phyloP scores from a whole-genome alignment of 2,888 invertebrate species.

The Tachina lurida region DNA sequence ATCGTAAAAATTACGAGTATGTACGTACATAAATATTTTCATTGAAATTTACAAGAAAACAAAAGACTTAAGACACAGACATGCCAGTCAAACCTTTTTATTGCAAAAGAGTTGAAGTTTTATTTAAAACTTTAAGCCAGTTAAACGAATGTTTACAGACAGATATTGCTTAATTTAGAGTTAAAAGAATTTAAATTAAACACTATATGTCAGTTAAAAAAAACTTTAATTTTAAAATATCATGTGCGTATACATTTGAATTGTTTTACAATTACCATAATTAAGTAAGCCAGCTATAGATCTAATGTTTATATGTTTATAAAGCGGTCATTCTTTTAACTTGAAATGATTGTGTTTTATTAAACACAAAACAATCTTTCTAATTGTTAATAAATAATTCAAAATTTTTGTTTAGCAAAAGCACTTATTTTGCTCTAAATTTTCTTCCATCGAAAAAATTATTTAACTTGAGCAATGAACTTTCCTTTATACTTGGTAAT shows the following conservation, averaged over 20 bases:
- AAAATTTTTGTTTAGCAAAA: not conserved
- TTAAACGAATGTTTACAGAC: not conserved
- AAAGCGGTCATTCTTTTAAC: not conserved
- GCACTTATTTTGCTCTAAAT: not conserved
- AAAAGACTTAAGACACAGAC: conserved; percentile 8
- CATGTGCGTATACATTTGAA: not conserved
- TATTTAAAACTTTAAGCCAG: not conserved
- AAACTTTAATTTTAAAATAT: not conserved
- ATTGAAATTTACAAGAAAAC: not conserved
- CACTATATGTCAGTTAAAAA: too few relatives aligned
- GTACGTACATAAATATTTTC: too few relatives aligned
- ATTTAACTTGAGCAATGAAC: conserved; percentile 12
- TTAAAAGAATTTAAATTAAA: not conserved
- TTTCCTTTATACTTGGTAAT: not conserved
- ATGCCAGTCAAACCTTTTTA: not conserved
- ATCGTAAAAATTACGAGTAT: too few relatives aligned
- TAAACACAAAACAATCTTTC: conserved; percentile 22
- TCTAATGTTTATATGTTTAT: not conserved
- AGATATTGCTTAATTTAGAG: not conserved
- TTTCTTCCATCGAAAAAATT: not conserved
- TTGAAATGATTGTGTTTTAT: conserved; percentile 1
- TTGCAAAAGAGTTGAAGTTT: not conserved
- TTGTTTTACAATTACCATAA: not conserved
- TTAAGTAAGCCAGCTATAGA: not conserved
- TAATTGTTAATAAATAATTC: conserved; percentile 27